Evolutionary conservation across 2,113 vertebrate genomes (phyloP).

Genomic region (Columbina picui): DNA sequence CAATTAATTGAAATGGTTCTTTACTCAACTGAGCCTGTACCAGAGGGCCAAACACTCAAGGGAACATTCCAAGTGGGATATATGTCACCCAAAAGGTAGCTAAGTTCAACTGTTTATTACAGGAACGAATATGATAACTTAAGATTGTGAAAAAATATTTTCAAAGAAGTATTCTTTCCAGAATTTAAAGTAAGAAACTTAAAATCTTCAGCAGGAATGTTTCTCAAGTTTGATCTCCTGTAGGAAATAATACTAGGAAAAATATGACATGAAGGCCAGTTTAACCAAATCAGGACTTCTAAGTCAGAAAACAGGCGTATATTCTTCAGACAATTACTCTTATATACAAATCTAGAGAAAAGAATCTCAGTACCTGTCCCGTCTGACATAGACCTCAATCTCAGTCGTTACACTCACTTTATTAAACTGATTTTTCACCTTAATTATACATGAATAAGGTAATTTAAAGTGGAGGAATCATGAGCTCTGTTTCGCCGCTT

Average conservation of each 20-base stretch:
- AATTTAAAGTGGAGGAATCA: neutral
- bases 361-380: neutral
- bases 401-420: neutral
- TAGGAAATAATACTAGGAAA: neutral
- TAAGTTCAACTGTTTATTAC: neutral
- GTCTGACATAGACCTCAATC: neutral
- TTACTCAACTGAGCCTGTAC: neutral
- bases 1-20: neutral
- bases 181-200: neutral
- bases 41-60: neutral
- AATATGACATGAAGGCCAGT: neutral
- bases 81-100: neutral
- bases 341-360: neutral
- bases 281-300: neutral
- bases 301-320: neutral
- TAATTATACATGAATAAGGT: neutral
- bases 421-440: constrained; percentile 46
- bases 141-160: neutral
- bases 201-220: neutral
- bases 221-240: neutral
- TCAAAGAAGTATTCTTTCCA: neutral
- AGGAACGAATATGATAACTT: neutral
- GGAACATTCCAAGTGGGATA: neutral
- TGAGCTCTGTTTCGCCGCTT: neutral
- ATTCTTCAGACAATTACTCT: neutral